These are phyloP conservation scores for Gadus chalcogrammus DNA, from an alignment of 2,113 vertebrate genomes.

Conservation along the genomic window DNA sequence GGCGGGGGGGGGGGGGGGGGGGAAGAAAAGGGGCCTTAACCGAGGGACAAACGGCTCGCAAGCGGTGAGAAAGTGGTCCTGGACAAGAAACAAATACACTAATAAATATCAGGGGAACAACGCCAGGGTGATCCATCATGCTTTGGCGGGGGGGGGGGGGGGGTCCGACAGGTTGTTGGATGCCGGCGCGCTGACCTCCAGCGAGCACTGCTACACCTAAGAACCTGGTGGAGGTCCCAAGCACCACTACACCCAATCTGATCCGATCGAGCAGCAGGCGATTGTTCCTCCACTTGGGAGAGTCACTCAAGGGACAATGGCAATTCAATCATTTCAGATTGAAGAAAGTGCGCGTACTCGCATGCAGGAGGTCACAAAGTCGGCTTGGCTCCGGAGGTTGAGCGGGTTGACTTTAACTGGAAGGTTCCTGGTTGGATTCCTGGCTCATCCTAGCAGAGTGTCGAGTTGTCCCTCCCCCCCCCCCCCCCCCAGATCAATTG, in stretches of 20 bases:
- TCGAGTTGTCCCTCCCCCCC: not conserved
- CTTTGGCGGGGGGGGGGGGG: slow-evolving; percentile 3
- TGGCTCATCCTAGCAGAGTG: no score
- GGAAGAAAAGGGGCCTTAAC: slow-evolving; percentile 19
- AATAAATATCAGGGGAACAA: slow-evolving; percentile 57
- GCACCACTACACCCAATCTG: slow-evolving; percentile 59
- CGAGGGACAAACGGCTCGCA: slow-evolving; percentile 35
- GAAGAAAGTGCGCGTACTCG: not conserved
- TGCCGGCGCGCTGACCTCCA: slow-evolving; percentile 32
- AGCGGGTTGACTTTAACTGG: no score
- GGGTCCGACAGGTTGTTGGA: slow-evolving; percentile 50
- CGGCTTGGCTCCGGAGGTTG: no score
- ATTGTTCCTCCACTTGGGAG: slow-evolving; percentile 37
- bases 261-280: slow-evolving; percentile 18
- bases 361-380: not conserved
- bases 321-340: slow-evolving; percentile 10
- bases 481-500: slow-evolving; percentile 2
- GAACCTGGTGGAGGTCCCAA: slow-evolving; percentile 46
- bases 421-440: no score
- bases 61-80: slow-evolving; percentile 53
- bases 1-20: not conserved
- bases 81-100: slow-evolving; percentile 42
- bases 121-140: slow-evolving; percentile 52
- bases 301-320: slow-evolving; percentile 25
- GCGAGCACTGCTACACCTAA: slow-evolving; percentile 31